These are phyloP conservation scores for Paracentrotus lividus DNA, from an alignment of 53 echinoderm and acorn worm species.

Conservation along the genomic window DNA sequence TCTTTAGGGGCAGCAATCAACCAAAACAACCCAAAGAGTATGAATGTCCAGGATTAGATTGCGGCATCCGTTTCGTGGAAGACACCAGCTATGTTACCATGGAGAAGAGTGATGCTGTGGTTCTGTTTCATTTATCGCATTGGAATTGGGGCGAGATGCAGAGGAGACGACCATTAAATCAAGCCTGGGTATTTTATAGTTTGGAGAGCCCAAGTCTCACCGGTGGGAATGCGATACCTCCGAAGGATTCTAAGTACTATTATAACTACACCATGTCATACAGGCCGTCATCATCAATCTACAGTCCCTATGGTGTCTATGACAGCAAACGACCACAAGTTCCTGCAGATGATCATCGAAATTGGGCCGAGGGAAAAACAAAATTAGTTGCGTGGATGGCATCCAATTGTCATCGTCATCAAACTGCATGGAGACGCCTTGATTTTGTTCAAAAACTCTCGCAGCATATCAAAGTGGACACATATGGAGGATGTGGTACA, in stretches of 20 bases:
- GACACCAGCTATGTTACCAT: neutral
- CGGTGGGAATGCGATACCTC: neutral
- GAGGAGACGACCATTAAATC: neutral
- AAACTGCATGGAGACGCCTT: neutral
- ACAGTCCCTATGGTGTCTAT: neutral
- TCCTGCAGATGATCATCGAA: neutral
- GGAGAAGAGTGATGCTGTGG: constrained; percentile 2
- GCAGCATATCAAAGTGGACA: neutral
- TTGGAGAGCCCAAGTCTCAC: constrained; percentile 35
- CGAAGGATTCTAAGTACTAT: neutral
- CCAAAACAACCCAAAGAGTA: neutral
- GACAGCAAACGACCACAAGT: neutral
- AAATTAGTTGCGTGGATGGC: constrained; percentile 11
- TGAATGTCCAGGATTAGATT: constrained; percentile 15
- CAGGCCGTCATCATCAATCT: neutral
- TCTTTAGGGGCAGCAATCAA: neutral
- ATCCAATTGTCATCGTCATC: neutral
- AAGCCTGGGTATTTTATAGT: constrained; percentile 7
- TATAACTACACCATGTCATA: constrained; percentile 31
- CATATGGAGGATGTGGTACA: constrained; percentile 21
- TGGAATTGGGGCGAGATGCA: constrained; percentile 53
- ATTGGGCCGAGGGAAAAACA: constrained; percentile 21
- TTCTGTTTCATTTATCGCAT: neutral
- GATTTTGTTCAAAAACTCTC: neutral
- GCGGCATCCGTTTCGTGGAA: constrained; percentile 15